Base-by-base conservation (phyloP, 2,797 vertebrate genomes). In the Chelonia mydas region DNA sequence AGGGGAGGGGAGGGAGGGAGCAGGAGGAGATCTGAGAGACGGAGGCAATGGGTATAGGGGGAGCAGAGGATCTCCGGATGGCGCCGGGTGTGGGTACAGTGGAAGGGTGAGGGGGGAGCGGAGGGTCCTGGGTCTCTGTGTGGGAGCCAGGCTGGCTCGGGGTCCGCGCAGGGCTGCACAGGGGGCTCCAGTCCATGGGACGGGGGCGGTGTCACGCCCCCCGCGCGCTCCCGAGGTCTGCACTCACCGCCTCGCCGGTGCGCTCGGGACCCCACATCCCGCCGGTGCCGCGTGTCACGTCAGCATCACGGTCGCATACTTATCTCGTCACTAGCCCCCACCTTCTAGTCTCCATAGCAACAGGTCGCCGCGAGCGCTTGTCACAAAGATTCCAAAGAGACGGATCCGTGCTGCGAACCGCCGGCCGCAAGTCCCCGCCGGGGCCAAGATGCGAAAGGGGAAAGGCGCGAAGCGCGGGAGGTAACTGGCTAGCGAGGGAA, bases 261-360 rank as follows among this genome's bases (percentile, higher is more conserved):
- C 82, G 50, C 84, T 11, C 81, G 19, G 72, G 47, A 16, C 78
- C 65, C 94, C 88, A 12, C 95, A 95, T 94, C 94, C 54, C 94
- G 81, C 91, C 88, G 82, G 80, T 51, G 41, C 92, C 33, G 86
- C 86, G 80, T 5, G 86, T 41, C 80, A 45, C 92, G 72, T 93
- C 94, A 89, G 94, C 31, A 4, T 41, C 77, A 21, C 81, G 49
- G 28, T 86, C 84, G 53, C 19, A 3, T 0, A 3, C 5, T 4
- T 49, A 76, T 6, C 1, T 37, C 87, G 92, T 94, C 31, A 28
- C 25, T 6, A 3, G 5, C 12, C 25, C 1, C 92, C 94, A 86
- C 65, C 90, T 23, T 4, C 31, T 5, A 68, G 96, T 96, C 96
- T 33, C 96, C 94, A 57, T 86, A 49, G 96, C 25, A 80, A 97